phyloP scores from a whole-genome alignment of 2,888 invertebrate genomes.

The Calephelis perditalis region DNA sequence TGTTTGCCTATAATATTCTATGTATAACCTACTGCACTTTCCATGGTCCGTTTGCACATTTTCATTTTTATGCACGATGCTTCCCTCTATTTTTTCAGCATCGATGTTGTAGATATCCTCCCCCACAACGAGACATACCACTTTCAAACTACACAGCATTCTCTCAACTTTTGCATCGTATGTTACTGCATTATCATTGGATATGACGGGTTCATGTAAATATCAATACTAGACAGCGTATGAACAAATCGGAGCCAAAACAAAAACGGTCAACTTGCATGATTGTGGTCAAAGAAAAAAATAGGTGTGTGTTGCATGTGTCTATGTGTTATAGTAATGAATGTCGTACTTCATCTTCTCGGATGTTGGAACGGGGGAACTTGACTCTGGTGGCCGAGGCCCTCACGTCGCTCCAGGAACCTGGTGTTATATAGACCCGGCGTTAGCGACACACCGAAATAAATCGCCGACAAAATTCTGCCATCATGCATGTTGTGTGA shows the following conservation, averaged over 20 bases:
- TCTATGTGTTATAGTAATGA: constrained; percentile 64
- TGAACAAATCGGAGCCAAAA: constrained; percentile 36
- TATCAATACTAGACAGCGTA: constrained; percentile 44
- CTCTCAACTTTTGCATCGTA: constrained; percentile 48
- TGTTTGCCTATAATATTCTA: constrained; percentile 25
- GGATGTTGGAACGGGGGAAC: constrained; percentile 70
- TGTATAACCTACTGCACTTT: constrained; percentile 43
- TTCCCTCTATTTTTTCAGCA: constrained; percentile 51
- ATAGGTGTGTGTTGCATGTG: constrained; percentile 77
- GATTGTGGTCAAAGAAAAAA: constrained; percentile 57
- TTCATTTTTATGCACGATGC: constrained; percentile 58
- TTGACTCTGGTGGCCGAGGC: constrained; percentile 73
- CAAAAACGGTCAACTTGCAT: constrained; percentile 57
- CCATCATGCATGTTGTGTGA: constrained; percentile 34
- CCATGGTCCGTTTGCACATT: constrained; percentile 64
- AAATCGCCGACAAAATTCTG: constrained; percentile 17
- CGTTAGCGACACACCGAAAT: constrained; percentile 26
- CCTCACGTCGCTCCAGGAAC: constrained; percentile 60
- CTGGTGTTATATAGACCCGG: constrained; percentile 65
- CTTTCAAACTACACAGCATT: constrained; percentile 57
- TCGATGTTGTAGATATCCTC: constrained; percentile 47
- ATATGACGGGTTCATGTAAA: constrained; percentile 53
- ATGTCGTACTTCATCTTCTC: constrained; percentile 74
- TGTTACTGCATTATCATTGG: constrained; percentile 55
- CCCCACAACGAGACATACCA: constrained; percentile 45